Percentiles rank a stretch among this genome's conserved stretches.
Conservation (phyloP, 1,140 invertebrate species). For the Polyergus mexicanus region DNA sequence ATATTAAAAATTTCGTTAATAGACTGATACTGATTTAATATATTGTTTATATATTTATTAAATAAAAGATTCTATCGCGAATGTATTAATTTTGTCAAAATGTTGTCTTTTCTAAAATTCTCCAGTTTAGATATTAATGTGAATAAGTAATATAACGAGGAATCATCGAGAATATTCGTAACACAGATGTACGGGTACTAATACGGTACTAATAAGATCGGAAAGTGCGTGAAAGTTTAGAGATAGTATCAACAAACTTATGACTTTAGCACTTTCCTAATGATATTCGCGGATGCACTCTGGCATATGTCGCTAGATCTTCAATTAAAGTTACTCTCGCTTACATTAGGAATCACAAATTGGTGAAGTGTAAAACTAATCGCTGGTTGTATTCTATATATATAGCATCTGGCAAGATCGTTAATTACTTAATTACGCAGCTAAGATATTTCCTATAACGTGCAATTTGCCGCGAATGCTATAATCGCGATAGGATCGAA, state of each 20-base stretch:
- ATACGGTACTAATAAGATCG: neutral
- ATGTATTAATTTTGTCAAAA: neutral
- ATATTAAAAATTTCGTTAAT: neutral
- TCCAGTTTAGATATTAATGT: neutral
- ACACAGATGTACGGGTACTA: neutral
- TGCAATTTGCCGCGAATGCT: conserved; percentile 55
- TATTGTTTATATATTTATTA: neutral
- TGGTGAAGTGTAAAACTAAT: conserved; percentile 72
- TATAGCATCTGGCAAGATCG: conserved; percentile 64
- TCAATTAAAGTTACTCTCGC: conserved; percentile 73
- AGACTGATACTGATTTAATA: neutral
- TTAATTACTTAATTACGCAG: conserved; percentile 78
- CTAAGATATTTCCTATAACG: conserved; percentile 25
- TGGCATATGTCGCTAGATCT: conserved; percentile 66
- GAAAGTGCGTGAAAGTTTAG: conserved; percentile 13
- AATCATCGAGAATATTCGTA: neutral
- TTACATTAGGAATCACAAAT: conserved; percentile 70
- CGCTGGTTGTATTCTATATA: conserved; percentile 63
- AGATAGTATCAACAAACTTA: conserved; percentile 32
- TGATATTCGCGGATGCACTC: conserved; percentile 64
- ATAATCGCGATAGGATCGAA: conserved; percentile 21
- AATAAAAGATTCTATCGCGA: neutral
- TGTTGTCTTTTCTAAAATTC: neutral
- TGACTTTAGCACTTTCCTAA: conserved; percentile 72
- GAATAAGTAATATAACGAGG: neutral